Base-by-base conservation (phyloP, 2,797 vertebrate genomes). In the Sebastes iracundus region DNA sequence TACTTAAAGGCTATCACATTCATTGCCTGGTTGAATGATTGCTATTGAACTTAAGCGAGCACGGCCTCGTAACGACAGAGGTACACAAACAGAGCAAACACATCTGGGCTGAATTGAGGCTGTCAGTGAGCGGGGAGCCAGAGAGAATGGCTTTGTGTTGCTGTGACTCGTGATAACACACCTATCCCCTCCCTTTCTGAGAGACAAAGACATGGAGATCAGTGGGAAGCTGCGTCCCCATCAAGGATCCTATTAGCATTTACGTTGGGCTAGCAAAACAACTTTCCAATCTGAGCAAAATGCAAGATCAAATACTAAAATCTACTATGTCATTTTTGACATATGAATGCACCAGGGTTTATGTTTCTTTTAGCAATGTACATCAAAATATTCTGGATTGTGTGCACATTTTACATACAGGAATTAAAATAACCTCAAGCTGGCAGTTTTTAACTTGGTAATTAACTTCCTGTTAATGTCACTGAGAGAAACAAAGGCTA, bases 231-330 rank as follows among this genome's bases (percentile, higher is more conserved):
- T 61, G 77, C 68, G 75, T 89, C 87, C 86, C 89, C 79, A 76
- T 93, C 90, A 92, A 91, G 77, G 86, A 92, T 87, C 81, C 77
- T 89, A 93, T 94, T 92, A 94, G 85, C 88, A 88, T 95, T 93
- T 88, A 83, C n/a, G 59, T 77, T 70, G 63, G 60, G 46, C 72
- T 82, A 42, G 75, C 28, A 82, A 80, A 75, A 74, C 28, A 63
- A 90, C 58, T 20, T 58, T 82, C 27, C 62, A 71, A 71, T 73
- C 27, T 22, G 58, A 80, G 65, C 61, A 72, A 71, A 72, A 75
- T 18, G 28, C 11, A 23, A 60, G 35, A 75, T 69, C 13, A 53
- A 66, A 78, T 72, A 82, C 20, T 70, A 27, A 59, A 63, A 64
- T 74, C 25, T 77, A 67, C 1, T 0, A 75, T 64, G 78, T n/a